phyloP scores from a whole-genome alignment of 1,140 invertebrate species.

The Aphelinus certus region DNA sequence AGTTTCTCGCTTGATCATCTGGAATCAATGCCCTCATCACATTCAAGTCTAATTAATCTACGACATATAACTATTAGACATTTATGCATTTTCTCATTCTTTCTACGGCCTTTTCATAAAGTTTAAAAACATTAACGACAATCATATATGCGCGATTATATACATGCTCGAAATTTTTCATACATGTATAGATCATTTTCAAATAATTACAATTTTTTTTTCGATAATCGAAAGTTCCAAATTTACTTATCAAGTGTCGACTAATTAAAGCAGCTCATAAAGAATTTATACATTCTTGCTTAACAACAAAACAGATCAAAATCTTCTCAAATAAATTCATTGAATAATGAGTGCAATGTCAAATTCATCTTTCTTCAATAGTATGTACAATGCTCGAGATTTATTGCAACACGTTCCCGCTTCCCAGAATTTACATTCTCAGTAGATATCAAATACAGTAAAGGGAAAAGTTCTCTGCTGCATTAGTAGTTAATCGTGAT shows the following conservation, averaged over 20 bases:
- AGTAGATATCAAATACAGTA: constrained; percentile 7
- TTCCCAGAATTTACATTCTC: constrained; percentile 20
- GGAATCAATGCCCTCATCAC: constrained; percentile 28
- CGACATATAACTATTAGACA: constrained; percentile 22
- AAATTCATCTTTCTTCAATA: constrained; percentile 7
- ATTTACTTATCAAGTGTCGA: constrained; percentile 8
- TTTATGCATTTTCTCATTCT: constrained; percentile 29
- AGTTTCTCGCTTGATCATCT: constrained; percentile 27
- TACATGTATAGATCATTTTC: constrained; percentile 16
- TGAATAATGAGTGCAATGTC: neutral
- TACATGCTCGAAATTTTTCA: neutral
- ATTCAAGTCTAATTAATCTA: constrained; percentile 24
- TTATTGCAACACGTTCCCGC: neutral
- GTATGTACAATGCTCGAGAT: constrained; percentile 17
- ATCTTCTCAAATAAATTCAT: constrained; percentile 17
- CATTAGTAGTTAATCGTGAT: neutral
- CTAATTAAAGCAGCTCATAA: constrained; percentile 3
- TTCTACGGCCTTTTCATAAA: constrained; percentile 52
- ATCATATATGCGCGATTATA: constrained; percentile 46
- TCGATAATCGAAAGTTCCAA: constrained; percentile 15
- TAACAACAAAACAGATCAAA: constrained; percentile 18
- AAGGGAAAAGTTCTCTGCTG: neutral
- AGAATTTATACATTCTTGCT: neutral
- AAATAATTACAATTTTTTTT: constrained; percentile 25
- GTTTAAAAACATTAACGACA: constrained; percentile 61